phyloP scores from a whole-genome alignment of 2,113 vertebrate species.

The Patagioenas fasciata region DNA sequence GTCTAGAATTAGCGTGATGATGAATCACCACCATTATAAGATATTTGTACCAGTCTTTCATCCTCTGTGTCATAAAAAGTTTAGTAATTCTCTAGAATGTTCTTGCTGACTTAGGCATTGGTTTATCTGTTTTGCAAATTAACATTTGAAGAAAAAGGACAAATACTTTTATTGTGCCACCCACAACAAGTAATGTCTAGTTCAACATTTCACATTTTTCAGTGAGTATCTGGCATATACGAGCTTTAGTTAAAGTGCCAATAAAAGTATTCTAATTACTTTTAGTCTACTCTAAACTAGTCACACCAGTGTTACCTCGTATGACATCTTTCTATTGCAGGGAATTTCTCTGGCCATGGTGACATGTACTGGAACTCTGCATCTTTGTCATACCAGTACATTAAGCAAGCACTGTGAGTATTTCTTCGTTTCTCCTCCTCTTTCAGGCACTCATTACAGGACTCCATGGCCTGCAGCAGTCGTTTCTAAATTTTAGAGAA shows the following conservation, averaged over 20 bases:
- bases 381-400: conserved; percentile 82
- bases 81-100: neutral
- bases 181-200: neutral
- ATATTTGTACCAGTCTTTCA: neutral
- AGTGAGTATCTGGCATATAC: neutral
- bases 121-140: neutral
- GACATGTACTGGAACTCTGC: conserved; percentile 81
- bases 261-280: neutral
- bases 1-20: neutral
- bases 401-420: conserved; percentile 87
- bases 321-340: conserved; percentile 81
- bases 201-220: neutral
- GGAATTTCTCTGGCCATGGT: conserved; percentile 86
- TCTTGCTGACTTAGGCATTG: neutral
- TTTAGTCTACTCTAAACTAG: neutral
- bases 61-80: neutral
- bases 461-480: conserved; percentile 91
- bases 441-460: conserved; percentile 80
- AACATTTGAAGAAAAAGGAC: neutral
- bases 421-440: conserved; percentile 88
- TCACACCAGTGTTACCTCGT: conserved; percentile 74
- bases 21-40: neutral
- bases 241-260: neutral
- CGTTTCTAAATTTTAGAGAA: conserved; percentile 76
- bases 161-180: neutral